phyloP scores from a whole-genome alignment of 2,797 vertebrate species.

The Vespertilio murinus region DNA sequence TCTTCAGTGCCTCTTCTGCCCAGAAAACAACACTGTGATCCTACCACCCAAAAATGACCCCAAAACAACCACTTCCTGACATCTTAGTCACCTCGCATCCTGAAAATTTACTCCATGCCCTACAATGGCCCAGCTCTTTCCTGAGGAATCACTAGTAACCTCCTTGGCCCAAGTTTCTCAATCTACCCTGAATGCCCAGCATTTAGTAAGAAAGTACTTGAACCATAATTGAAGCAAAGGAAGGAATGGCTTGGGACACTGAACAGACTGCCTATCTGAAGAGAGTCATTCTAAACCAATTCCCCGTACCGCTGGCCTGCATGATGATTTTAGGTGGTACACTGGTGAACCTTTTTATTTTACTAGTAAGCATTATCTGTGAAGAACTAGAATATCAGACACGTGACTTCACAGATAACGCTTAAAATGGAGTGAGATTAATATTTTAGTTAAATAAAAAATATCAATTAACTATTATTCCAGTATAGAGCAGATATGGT shows the following conservation, averaged over 20 bases:
- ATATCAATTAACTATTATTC: background rate
- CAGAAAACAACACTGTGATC: background rate
- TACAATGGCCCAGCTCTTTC: background rate
- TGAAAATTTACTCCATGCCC: background rate
- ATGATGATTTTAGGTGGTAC: background rate
- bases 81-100: background rate
- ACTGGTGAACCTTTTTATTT: background rate
- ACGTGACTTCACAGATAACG: background rate
- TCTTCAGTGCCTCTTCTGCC: background rate
- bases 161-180: background rate
- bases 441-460: background rate
- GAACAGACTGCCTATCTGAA: background rate
- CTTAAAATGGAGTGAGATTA: background rate
- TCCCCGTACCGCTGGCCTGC: background rate
- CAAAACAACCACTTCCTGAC: background rate
- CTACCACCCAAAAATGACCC: background rate
- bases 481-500: too few relatives aligned
- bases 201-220: background rate
- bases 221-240: background rate
- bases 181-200: background rate
- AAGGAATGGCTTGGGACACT: background rate
- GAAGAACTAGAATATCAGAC: background rate
- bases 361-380: too few relatives aligned
- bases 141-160: background rate
- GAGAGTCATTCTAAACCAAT: background rate